Evolutionary conservation across 2,113 vertebrate genomes (phyloP), one percentile per base, ranked within the genome.

Genomic region (Oxyura jamaicensis): DNA sequence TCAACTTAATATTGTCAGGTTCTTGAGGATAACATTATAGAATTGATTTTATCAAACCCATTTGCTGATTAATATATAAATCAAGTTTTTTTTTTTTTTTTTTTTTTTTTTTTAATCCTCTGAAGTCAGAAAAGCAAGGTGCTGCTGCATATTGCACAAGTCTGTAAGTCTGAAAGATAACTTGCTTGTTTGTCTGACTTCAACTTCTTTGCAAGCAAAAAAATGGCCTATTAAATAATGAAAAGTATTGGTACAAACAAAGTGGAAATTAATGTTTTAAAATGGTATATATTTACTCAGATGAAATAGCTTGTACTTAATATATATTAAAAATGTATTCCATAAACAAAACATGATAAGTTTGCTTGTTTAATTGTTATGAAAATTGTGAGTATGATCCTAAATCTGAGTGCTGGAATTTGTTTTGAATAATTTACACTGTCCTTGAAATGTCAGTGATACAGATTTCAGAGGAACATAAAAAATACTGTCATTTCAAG

Each of bases 251-350:
- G 73, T 79, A 73, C 31, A 92, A 96, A 91, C 79, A 78, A 87
- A 92, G 18, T 87, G 66, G 86, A 86, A 94, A 96, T 90, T 68
- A 95, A 94, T 95, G 83, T 94, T 96, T 97, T 76, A 81, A 88
- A 94, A 12, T 4, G 13, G 35, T 28, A 44, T 72, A 13, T 93
- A 90, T 95, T 88, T 93, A 84, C 86, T 55, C 48, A 93, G 74
- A 82, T 79, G 44, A 95, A 97, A 86, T 80, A 95, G 88, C 93
- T 90, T 91, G 39, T 95, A 92, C 92, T 92, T 93, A 96, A 94
- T 21, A 6, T 84, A 22, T 58, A 94, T 96, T 94, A 96, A 96
- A 94, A 84, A 93, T 96, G 92, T 56, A 97, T 95, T 93, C 73
- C 0, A 29, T 58, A 95, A 96, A 94, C 92, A 96, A 92, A 94